A percentile compares a stretch with the other conserved stretches of the same genome.
These are phyloP conservation scores for Limnothrissa miodon DNA, from an alignment of 2,113 vertebrate genomes.

Conservation along the genomic window DNA sequence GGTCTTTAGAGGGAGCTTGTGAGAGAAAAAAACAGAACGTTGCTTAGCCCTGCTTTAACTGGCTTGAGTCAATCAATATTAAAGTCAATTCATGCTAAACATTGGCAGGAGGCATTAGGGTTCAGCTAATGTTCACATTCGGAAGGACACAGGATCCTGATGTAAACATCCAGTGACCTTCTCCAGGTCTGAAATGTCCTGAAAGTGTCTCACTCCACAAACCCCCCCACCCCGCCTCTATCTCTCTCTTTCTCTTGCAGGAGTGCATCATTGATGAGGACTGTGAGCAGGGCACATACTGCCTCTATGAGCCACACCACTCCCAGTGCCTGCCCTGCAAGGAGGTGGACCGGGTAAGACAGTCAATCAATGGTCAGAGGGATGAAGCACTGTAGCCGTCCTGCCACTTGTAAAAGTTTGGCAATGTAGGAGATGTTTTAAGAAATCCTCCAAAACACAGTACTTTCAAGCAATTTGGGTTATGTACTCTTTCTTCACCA, in stretches of 20 bases:
- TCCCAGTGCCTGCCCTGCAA: constrained; percentile 84
- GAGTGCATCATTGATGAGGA: constrained; percentile 85
- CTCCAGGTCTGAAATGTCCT: neutral
- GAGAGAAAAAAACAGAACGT: too few species aligned
- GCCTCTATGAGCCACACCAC: constrained; percentile 70
- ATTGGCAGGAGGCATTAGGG: too few species aligned
- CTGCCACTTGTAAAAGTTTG: neutral
- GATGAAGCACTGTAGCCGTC: neutral
- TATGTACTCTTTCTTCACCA: neutral
- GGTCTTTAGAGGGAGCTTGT: too few species aligned
- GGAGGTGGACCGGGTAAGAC: constrained; percentile 73
- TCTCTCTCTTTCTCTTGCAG: constrained; percentile 60
- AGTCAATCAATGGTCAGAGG: neutral
- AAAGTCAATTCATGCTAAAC: too few species aligned
- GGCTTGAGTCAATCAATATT: too few species aligned
- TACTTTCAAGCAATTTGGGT: neutral
- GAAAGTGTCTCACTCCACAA: neutral
- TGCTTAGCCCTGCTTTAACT: too few species aligned
- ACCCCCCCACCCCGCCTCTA: too few species aligned
- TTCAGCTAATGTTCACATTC: neutral
- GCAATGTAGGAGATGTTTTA: neutral
- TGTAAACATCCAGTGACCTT: neutral
- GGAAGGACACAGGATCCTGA: neutral
- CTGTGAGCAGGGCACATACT: constrained; percentile 80
- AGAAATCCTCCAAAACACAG: neutral